Conservation (phyloP, 2,888 invertebrate genomes). For the Campaea margaritaria region DNA sequence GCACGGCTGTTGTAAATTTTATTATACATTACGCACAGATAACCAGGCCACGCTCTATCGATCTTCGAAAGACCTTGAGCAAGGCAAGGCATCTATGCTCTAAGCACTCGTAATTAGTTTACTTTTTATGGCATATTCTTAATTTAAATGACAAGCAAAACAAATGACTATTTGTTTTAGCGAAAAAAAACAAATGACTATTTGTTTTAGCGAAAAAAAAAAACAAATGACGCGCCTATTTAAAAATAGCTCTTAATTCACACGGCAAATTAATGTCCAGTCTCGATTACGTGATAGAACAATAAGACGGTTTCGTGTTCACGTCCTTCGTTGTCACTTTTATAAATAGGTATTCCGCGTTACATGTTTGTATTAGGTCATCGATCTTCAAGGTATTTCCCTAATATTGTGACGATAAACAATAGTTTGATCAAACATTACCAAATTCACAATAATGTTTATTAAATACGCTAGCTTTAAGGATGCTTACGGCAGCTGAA, state of each 20-base stretch:
- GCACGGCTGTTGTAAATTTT: neutral
- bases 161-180: slow-evolving; percentile 33
- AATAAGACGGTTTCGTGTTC: slow-evolving; percentile 29
- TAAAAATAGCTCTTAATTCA: slow-evolving; percentile 34
- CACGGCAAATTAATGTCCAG: slow-evolving; percentile 36
- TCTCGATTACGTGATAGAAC: slow-evolving; percentile 34
- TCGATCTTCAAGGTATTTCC: slow-evolving; percentile 24
- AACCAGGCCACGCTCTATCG: slow-evolving; percentile 17
- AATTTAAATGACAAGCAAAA: slow-evolving; percentile 33
- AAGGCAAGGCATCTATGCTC: slow-evolving; percentile 2
- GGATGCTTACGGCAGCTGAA: no score
- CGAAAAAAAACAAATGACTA: slow-evolving; percentile 31
- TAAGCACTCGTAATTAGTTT: slow-evolving; percentile 14
- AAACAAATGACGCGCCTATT: slow-evolving; percentile 36
- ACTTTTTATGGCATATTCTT: slow-evolving; percentile 24
- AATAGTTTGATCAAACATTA: no score
- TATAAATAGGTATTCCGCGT: slow-evolving; percentile 40
- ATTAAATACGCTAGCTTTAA: no score
- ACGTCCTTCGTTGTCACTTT: slow-evolving; percentile 42
- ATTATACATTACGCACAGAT: neutral
- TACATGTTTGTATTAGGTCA: slow-evolving; percentile 27
- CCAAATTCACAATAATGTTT: no score
- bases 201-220: slow-evolving; percentile 27
- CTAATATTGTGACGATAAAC: neutral
- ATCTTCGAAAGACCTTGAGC: slow-evolving; percentile 20